These are phyloP conservation scores for Amblyraja radiata DNA, from an alignment of 2,797 vertebrate genomes.

Conservation along the genomic window DNA sequence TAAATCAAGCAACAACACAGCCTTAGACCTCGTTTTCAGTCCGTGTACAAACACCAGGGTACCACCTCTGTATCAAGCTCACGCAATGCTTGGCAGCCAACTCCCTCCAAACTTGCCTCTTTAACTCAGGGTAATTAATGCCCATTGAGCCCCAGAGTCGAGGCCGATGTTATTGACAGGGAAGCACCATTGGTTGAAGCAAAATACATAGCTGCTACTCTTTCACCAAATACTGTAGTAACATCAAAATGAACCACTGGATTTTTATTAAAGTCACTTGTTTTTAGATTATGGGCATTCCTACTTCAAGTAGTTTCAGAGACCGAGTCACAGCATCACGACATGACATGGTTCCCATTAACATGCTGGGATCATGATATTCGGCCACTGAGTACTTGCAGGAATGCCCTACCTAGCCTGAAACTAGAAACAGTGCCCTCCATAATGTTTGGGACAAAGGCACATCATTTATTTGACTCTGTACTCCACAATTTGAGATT, in stretches of 20 bases:
- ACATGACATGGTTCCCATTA: neutral
- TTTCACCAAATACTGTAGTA: neutral
- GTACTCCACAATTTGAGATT: too few relatives aligned
- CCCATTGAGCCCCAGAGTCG: neutral
- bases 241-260: neutral
- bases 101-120: neutral
- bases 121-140: neutral
- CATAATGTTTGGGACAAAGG: too few relatives aligned
- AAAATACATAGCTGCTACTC: neutral
- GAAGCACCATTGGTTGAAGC: neutral
- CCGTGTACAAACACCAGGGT: neutral
- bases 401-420: neutral
- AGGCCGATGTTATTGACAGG: neutral
- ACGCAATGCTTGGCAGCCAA: neutral
- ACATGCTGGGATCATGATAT: neutral
- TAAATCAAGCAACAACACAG: neutral
- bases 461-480: too few relatives aligned
- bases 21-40: neutral
- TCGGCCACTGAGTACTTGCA: neutral
- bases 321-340: neutral
- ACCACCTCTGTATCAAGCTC: neutral
- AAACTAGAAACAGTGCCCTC: neutral
- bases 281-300: neutral
- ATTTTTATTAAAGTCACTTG: neutral
- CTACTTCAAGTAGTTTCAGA: neutral